phyloP scores from a whole-genome alignment of 2,797 vertebrate genomes.

The Cottoperca gobio region DNA sequence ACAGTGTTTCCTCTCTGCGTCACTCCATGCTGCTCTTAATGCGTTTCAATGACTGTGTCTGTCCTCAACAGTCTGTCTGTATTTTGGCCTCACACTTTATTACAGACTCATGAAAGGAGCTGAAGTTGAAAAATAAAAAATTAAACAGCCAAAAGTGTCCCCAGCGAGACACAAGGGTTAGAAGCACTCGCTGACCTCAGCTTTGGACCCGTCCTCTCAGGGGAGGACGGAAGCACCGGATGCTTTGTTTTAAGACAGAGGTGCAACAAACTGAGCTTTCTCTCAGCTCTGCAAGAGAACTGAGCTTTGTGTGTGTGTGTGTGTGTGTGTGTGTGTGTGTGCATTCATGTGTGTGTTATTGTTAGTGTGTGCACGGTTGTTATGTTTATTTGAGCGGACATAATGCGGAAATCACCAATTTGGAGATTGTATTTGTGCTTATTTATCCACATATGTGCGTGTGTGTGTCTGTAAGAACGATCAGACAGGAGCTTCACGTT shows the following conservation, averaged over 20 bases:
- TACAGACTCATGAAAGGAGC: too few relatives aligned
- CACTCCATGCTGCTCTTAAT: too few relatives aligned
- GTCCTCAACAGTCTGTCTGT: too few relatives aligned
- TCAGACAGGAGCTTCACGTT: background rate
- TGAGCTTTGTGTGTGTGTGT: conserved; percentile 10
- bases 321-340: conserved; percentile 6
- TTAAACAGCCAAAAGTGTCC: too few relatives aligned
- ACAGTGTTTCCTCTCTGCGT: too few relatives aligned
- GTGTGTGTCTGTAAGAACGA: conserved; percentile 1
- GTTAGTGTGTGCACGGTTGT: conserved; percentile 23
- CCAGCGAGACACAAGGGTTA: too few relatives aligned
- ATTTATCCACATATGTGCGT: conserved; percentile 7
- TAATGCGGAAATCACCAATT: conserved; percentile 51
- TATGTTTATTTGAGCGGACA: conserved; percentile 59
- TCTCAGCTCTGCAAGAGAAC: conserved; percentile 13
- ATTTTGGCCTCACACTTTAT: too few relatives aligned
- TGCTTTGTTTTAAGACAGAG: conserved; percentile 2
- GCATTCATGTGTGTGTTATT: conserved; percentile 31
- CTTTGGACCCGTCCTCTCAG: too few relatives aligned
- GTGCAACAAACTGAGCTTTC: conserved; percentile 4
- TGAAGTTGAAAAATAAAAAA: too few relatives aligned
- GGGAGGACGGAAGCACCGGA: too few relatives aligned
- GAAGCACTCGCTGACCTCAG: too few relatives aligned
- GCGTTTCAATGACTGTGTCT: too few relatives aligned
- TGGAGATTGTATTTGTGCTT: conserved; percentile 37